Conservation (phyloP, 1,140 invertebrate species). For the Alviniconcha marisindica region DNA sequence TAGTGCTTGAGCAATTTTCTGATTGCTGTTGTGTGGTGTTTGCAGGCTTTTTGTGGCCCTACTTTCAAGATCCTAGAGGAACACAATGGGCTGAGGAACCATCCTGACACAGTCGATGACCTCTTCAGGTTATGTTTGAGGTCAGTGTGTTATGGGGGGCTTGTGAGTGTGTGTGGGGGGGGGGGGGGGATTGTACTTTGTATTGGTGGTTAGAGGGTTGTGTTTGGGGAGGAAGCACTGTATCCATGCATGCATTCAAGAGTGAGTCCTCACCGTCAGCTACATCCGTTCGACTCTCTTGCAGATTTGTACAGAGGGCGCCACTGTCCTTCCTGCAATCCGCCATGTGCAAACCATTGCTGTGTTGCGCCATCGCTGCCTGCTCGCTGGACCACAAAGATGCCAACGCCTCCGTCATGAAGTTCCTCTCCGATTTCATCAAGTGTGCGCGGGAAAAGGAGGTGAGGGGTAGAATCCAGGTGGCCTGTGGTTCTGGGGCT, state of each 20-base stretch:
- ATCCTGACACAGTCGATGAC: constrained; percentile 99
- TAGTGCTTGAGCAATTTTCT: not conserved
- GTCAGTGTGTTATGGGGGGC: constrained; percentile 68
- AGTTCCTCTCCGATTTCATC: constrained; percentile 91
- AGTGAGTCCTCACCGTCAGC: no score
- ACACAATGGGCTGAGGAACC: constrained; percentile 86
- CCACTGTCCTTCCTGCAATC: constrained; percentile 88
- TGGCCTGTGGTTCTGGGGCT: no score
- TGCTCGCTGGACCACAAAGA: constrained; percentile 94
- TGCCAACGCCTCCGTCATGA: constrained; percentile 96
- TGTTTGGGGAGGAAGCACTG: no score
- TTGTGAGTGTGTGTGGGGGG: no score
- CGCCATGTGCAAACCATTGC: constrained; percentile 83
- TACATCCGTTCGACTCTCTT: constrained; percentile 41
- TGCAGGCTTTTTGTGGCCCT: constrained; percentile 80
- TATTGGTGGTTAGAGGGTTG: no score
- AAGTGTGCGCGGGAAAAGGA: constrained; percentile 80
- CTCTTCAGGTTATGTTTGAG: constrained; percentile 92
- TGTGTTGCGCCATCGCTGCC: constrained; percentile 89
- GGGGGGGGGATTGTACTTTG: no score
- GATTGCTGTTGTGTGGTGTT: not conserved
- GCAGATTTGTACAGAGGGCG: constrained; percentile 90
- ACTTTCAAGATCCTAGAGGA: constrained; percentile 89
- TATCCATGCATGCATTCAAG: no score
- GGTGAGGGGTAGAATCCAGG: no score